phyloP scores from a whole-genome alignment of 2,113 vertebrate species.

The Macquaria australasica region DNA sequence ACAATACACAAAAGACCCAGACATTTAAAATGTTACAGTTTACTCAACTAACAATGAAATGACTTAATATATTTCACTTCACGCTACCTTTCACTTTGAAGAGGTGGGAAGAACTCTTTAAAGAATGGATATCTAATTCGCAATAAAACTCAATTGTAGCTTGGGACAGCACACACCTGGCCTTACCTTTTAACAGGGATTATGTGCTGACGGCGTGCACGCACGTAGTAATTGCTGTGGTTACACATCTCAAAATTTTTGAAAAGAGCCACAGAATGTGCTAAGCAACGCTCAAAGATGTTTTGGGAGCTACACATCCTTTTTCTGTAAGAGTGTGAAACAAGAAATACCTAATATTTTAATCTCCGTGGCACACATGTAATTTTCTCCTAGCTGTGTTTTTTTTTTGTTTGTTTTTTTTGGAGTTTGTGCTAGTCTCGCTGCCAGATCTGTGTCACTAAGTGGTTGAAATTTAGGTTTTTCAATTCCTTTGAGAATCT shows the following conservation, averaged over 20 bases:
- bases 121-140: background rate
- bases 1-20: background rate
- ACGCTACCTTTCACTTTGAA: background rate
- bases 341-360: constrained; percentile 20
- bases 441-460: constrained; percentile 28
- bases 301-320: constrained; percentile 23
- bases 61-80: background rate
- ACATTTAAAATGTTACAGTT: background rate
- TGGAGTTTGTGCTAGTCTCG: background rate
- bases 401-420: background rate
- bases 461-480: constrained; percentile 10
- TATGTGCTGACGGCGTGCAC: constrained; percentile 13
- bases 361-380: constrained; percentile 40
- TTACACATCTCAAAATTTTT: background rate
- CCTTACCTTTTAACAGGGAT: background rate
- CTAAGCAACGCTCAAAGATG: background rate
- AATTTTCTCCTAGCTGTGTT: constrained; percentile 18
- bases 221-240: background rate
- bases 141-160: background rate
- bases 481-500: constrained; percentile 10
- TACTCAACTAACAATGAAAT: background rate
- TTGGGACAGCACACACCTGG: background rate
- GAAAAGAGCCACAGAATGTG: constrained; percentile 12
- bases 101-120: background rate
- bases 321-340: constrained; percentile 36